Evolutionary conservation across 1,140 invertebrate species (phyloP).

Genomic region (Periplaneta americana): DNA sequence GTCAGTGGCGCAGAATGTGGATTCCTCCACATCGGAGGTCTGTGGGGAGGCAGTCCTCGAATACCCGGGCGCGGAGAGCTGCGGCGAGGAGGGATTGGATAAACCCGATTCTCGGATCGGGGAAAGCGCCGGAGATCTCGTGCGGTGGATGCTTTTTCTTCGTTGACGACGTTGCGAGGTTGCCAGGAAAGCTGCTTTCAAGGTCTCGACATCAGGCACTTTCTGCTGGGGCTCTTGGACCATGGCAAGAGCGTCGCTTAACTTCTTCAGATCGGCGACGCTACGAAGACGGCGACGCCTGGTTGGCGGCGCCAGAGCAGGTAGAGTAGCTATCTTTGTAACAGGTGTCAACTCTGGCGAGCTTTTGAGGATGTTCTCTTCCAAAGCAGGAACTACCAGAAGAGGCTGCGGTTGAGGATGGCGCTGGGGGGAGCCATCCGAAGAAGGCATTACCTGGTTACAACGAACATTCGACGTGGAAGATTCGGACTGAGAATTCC

Average conservation of each 20-base stretch:
- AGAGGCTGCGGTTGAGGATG: neutral
- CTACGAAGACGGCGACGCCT: slow-evolving; percentile 29
- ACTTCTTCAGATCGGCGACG: slow-evolving; percentile 38
- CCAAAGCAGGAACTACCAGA: neutral
- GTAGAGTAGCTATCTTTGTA: slow-evolving; percentile 10
- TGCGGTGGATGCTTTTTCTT: slow-evolving; percentile 38
- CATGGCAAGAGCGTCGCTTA: slow-evolving; percentile 40
- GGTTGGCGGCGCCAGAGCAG: slow-evolving; percentile 27
- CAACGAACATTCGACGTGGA: neutral
- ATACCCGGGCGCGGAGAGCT: slow-evolving; percentile 26
- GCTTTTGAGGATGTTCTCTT: neutral
- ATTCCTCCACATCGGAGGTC: neutral
- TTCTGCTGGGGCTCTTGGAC: slow-evolving; percentile 13
- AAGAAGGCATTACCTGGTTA: neutral
- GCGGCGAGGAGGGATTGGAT: slow-evolving; percentile 62
- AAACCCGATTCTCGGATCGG: slow-evolving; percentile 68
- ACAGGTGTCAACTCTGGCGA: neutral
- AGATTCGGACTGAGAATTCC: neutral
- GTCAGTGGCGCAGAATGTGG: neutral
- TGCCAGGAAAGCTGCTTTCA: neutral
- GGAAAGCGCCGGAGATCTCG: slow-evolving; percentile 47
- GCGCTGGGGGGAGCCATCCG: neutral
- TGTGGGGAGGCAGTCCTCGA: neutral
- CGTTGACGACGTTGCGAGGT: slow-evolving; percentile 30
- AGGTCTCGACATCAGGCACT: slow-evolving; percentile 18